A percentile compares a stretch with the other conserved stretches of the same genome.
Evolutionary conservation across 2,113 vertebrate genomes (phyloP).

Genomic region (Meleagris gallopavo): DNA sequence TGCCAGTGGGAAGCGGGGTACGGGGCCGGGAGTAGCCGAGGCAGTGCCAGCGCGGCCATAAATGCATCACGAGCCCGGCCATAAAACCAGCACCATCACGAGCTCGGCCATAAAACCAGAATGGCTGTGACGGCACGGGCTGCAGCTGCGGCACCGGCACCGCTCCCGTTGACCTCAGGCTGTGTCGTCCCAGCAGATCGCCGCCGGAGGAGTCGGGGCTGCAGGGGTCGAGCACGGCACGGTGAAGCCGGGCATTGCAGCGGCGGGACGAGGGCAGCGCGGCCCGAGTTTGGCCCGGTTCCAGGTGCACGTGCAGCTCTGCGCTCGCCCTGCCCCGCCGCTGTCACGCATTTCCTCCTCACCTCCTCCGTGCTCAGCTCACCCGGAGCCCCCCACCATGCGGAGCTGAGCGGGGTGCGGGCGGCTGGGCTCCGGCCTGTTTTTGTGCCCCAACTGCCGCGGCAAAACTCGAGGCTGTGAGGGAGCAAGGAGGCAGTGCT

Average conservation of each 20-base stretch:
- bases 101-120: background rate
- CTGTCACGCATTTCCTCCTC: background rate
- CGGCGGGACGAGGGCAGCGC: too few species aligned
- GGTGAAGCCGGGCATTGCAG: too few species aligned
- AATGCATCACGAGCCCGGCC: background rate
- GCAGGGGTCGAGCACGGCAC: too few species aligned
- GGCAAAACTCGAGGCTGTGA: background rate
- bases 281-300: too few species aligned
- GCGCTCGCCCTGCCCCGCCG: background rate
- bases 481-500: accelerated
- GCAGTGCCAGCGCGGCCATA: background rate
- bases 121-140: background rate
- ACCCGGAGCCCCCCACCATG: background rate
- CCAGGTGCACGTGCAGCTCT: background rate
- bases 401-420: background rate
- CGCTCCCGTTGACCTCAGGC: too few species aligned
- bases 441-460: slow-evolving; percentile 15
- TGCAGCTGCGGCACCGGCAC: background rate
- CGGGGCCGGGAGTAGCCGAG: background rate
- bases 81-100: background rate
- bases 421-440: accelerated
- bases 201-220: too few species aligned
- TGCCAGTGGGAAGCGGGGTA: background rate
- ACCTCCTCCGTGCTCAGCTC: background rate
- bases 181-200: too few species aligned